Evolutionary conservation across 2,888 invertebrate species (phyloP), one percentile per base, ranked within the genome.

Genomic region (Drosophila formosana): DNA sequence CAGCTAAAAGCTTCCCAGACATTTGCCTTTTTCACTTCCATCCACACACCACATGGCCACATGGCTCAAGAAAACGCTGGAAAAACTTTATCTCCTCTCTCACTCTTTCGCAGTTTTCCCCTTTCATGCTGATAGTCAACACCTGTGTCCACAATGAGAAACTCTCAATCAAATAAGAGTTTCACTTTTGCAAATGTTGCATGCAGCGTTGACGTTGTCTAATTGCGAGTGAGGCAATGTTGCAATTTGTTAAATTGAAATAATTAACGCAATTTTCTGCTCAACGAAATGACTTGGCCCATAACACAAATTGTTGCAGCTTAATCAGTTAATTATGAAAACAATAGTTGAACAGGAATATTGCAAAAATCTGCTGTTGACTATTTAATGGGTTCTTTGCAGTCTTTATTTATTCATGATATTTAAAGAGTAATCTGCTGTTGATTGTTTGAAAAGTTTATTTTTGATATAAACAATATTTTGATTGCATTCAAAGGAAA

Each of bases 131-230:
- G 37, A 45, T 23, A 73, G 50, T 7, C 37, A 56, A 62, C 76
- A 77, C 71, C 79, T 77, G 60, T 9, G 47, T 28, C 3, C 25
- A 41, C 39, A 41, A 13, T 41, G 39, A 41, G 39, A 41, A 41
- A 41, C 39, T 56, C 43, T 56, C 55, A 56, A 32, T 56, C 55
- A 30, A 62, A 65, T 39, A 45, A 9, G 41, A 32, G 11, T 28
- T 52, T 25, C 55, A 39, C 30, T 49, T 63, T 60, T 23, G 47
- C 41, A 49, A 37, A 55, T 52, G 37, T 47, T 53, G 58, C 50
- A 50, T 50, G 26, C 61, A 58, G 65, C 25, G 60, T 73, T 30
- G 61, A 77, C 67, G 47, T 71, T 78, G 53, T 43, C 49, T 78
- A 78, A 77, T 78, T 76, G 70, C 45, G 41, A 72, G 47, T 60